Conservation (phyloP, 2,113 vertebrate genomes). For the Eira barbara region DNA sequence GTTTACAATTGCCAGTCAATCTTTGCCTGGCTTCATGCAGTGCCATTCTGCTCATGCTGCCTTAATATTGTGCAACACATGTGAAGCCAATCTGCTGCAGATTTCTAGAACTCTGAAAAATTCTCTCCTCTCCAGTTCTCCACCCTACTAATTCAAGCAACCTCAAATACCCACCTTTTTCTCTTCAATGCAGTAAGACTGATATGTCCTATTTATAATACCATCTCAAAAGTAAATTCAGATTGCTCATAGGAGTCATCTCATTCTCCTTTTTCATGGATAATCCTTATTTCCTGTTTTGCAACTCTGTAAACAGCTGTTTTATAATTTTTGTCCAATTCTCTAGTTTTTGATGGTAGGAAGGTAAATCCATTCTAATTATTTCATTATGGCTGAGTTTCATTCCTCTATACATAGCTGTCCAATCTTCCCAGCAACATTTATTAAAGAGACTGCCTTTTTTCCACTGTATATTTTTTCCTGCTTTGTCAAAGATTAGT, state of each 20-base stretch:
- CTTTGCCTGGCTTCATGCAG: background rate
- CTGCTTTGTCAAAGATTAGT: too few species aligned
- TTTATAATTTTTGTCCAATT: background rate
- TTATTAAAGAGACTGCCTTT: too few species aligned
- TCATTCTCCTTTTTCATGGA: background rate
- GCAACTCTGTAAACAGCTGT: background rate
- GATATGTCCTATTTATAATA: background rate
- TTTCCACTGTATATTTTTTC: too few species aligned
- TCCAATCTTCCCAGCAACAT: too few species aligned
- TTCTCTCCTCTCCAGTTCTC: background rate
- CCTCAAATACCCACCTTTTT: background rate
- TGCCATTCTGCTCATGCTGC: background rate
- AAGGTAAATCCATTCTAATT: background rate
- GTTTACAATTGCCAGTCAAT: background rate
- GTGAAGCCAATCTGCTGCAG: rapidly evolving
- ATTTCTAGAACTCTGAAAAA: background rate
- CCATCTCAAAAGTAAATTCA: background rate
- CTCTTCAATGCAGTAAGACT: background rate
- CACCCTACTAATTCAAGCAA: background rate
- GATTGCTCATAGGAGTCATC: background rate
- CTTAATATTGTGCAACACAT: background rate
- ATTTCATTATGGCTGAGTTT: background rate
- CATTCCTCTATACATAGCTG: too few species aligned
- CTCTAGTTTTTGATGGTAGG: background rate
- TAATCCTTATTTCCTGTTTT: background rate